These are phyloP conservation scores for Melanargia galathea DNA, from an alignment of 2,888 invertebrate genomes.

Conservation along the genomic window DNA sequence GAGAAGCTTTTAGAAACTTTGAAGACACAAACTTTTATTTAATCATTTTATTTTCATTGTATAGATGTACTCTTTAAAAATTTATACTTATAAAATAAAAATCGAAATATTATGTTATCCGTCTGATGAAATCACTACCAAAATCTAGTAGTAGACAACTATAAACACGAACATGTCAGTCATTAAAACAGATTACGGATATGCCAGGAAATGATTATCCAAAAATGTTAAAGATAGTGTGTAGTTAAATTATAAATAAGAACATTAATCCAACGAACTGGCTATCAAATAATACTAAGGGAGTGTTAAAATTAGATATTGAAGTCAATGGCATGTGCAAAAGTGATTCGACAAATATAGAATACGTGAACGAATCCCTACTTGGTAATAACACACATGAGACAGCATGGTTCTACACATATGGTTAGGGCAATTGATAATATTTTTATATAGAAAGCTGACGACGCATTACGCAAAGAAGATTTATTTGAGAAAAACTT, in stretches of 20 bases:
- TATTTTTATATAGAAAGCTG: constrained; percentile 1
- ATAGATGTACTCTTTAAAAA: too few relatives aligned
- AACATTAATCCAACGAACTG: neutral
- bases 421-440: neutral
- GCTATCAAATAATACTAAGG: neutral
- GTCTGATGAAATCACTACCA: too few relatives aligned
- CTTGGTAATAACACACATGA: constrained; percentile 27
- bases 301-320: constrained; percentile 16
- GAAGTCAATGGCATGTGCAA: constrained; percentile 20
- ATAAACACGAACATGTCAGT: too few relatives aligned
- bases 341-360: constrained; percentile 18
- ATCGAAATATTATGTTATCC: too few relatives aligned
- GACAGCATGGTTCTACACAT: constrained; percentile 12
- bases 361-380: constrained; percentile 9
- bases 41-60: too few relatives aligned
- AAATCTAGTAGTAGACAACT: too few relatives aligned
- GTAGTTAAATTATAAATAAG: neutral
- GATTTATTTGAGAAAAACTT: neutral
- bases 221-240: neutral
- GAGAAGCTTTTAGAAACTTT: neutral
- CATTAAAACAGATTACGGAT: neutral
- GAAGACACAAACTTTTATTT: too few relatives aligned
- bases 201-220: neutral
- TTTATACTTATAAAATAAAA: too few relatives aligned
- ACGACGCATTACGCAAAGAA: neutral